Percentiles rank a stretch among this genome's conserved stretches.
phyloP scores from a whole-genome alignment of 2,113 vertebrate species.

The Pycnonotus jocosus region DNA sequence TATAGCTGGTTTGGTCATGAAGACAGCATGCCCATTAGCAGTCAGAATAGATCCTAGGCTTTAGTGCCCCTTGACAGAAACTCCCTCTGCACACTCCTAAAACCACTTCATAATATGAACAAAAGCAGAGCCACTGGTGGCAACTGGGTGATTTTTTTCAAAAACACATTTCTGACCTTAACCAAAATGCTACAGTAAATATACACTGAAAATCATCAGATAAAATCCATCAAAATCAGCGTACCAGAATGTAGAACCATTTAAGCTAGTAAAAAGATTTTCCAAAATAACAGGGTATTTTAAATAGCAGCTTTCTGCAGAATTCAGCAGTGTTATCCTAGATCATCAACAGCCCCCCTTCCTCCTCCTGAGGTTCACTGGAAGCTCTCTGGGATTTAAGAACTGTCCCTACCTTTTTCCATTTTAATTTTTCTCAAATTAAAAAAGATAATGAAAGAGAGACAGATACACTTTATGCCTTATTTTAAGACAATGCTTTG shows the following conservation, averaged over 20 bases:
- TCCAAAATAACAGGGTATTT: background rate
- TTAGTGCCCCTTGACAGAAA: background rate
- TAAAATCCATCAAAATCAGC: background rate
- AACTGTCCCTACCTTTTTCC: fast-evolving
- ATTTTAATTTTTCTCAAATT: background rate
- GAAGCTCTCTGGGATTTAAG: background rate
- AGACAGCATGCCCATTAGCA: background rate
- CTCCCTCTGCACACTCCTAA: background rate
- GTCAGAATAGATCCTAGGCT: background rate
- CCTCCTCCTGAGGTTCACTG: background rate
- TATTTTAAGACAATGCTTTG: background rate
- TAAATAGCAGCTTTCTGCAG: background rate
- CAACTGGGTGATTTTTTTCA: background rate
- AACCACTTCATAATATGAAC: background rate
- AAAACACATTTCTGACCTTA: background rate
- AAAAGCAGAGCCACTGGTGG: background rate
- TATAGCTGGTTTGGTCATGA: background rate
- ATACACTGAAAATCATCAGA: background rate
- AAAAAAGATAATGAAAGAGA: background rate
- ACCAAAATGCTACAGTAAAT: background rate
- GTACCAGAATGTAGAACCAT: background rate
- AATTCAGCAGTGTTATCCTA: background rate
- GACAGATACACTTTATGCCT: background rate
- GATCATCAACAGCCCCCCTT: background rate
- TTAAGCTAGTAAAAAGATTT: background rate